Percentiles rank a stretch among this genome's conserved stretches.
Evolutionary conservation across 2,797 vertebrate genomes (phyloP).

Genomic region (Pempheris klunzingeri): DNA sequence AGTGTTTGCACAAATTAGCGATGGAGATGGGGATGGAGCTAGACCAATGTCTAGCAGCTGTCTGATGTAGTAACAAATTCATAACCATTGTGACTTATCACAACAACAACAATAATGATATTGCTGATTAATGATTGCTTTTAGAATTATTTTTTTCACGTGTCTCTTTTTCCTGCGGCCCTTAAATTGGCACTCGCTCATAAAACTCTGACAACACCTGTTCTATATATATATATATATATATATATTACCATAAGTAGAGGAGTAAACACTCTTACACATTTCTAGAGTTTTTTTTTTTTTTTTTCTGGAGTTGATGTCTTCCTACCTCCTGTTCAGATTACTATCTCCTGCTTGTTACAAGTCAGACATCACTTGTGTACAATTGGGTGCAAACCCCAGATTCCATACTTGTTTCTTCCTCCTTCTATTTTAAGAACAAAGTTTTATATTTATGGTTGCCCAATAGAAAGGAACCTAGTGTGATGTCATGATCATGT

Average conservation of each 20-base stretch:
- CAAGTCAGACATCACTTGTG: slow-evolving; percentile 11
- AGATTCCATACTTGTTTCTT: slow-evolving; percentile 37
- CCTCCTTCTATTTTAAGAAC: slow-evolving; percentile 48
- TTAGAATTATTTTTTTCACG: no score
- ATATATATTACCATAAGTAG: slow-evolving; percentile 4
- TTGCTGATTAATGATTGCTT: no score
- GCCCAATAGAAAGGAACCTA: slow-evolving; percentile 12
- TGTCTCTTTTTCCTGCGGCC: no score
- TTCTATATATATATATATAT: no score
- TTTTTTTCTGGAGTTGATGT: neutral
- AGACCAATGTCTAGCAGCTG: no score
- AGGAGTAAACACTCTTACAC: neutral
- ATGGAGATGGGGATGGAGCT: no score
- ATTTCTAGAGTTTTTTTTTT: neutral
- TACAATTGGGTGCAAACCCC: slow-evolving; percentile 29
- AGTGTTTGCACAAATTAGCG: no score
- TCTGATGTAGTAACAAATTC: no score
- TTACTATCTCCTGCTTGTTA: slow-evolving; percentile 13
- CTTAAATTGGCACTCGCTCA: no score
- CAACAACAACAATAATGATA: no score
- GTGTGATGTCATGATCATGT: neutral
- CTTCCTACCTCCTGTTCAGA: neutral
- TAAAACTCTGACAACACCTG: no score
- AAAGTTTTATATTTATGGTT: slow-evolving; percentile 41
- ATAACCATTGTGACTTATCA: no score